These are phyloP conservation scores for Muraenolepis orangiensis DNA, from an alignment of 2,797 vertebrate species.

Conservation along the genomic window DNA sequence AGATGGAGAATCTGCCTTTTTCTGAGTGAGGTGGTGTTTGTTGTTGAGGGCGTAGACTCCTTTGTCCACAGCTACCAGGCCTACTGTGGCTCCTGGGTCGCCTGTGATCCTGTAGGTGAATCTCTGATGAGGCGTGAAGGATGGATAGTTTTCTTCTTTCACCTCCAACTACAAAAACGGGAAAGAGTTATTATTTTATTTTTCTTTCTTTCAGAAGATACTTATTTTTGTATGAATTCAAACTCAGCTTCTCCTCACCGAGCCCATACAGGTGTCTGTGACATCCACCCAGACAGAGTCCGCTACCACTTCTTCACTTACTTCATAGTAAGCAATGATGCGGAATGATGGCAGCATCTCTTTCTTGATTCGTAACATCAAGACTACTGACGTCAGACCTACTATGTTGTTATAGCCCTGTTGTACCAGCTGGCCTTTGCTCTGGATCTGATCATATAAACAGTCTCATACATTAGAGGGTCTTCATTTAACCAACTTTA, in stretches of 20 bases:
- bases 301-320: constrained; percentile 69
- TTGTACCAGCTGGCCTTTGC: constrained; percentile 73
- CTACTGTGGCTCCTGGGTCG: constrained; percentile 70
- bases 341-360: constrained; percentile 86
- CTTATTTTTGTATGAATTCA: neutral
- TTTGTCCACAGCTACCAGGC: constrained; percentile 85
- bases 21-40: constrained; percentile 78
- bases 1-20: constrained; percentile 61
- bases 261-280: constrained; percentile 81
- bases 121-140: constrained; percentile 52
- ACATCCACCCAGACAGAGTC: constrained; percentile 86
- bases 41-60: constrained; percentile 80
- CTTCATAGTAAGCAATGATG: constrained; percentile 75
- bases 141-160: neutral
- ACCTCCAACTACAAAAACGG: constrained; percentile 20
- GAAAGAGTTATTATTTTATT: neutral
- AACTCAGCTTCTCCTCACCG: constrained; percentile 52
- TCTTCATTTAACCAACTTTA: neutral
- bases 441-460: constrained; percentile 70
- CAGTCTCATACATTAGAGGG: neutral
- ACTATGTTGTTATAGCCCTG: constrained; percentile 37
- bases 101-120: constrained; percentile 75
- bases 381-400: constrained; percentile 68
- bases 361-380: constrained; percentile 59
- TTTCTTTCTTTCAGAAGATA: neutral